Evolutionary conservation across 2,888 invertebrate species (phyloP).

Genomic region (Parnassius glacialis): DNA sequence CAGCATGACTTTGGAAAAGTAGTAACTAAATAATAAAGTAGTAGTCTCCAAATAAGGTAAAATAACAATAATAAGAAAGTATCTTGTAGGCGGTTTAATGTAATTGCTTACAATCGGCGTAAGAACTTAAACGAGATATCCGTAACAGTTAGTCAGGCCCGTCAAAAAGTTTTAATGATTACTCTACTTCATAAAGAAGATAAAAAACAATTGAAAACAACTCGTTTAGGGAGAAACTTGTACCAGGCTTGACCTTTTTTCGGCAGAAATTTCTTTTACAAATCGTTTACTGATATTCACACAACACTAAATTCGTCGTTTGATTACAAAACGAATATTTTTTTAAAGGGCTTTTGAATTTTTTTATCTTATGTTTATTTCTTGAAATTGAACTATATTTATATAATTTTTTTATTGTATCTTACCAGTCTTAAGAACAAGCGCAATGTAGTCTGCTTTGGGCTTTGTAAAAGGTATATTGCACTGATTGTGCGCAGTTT

Average conservation of each 20-base stretch:
- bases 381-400: too few relatives aligned
- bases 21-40: too few relatives aligned
- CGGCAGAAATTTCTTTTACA: constrained; percentile 23
- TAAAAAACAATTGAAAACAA: constrained; percentile 54
- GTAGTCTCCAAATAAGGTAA: neutral
- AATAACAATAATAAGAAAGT: constrained; percentile 15
- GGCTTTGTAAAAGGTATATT: too few relatives aligned
- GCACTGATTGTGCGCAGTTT: too few relatives aligned
- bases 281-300: neutral
- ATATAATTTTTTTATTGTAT: too few relatives aligned
- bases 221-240: constrained; percentile 41
- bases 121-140: constrained; percentile 59
- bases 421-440: too few relatives aligned
- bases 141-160: constrained; percentile 60
- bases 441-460: too few relatives aligned
- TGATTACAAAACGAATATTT: neutral
- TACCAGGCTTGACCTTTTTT: constrained; percentile 36
- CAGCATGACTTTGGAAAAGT: too few relatives aligned
- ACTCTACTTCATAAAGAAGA: constrained; percentile 49
- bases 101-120: constrained; percentile 32
- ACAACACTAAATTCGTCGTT: neutral
- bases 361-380: too few relatives aligned
- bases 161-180: constrained; percentile 73
- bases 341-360: too few relatives aligned
- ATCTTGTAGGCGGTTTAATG: constrained; percentile 36